Evolutionary conservation across 2,113 vertebrate genomes (phyloP).

Genomic region (Rhynchomys soricoides): DNA sequence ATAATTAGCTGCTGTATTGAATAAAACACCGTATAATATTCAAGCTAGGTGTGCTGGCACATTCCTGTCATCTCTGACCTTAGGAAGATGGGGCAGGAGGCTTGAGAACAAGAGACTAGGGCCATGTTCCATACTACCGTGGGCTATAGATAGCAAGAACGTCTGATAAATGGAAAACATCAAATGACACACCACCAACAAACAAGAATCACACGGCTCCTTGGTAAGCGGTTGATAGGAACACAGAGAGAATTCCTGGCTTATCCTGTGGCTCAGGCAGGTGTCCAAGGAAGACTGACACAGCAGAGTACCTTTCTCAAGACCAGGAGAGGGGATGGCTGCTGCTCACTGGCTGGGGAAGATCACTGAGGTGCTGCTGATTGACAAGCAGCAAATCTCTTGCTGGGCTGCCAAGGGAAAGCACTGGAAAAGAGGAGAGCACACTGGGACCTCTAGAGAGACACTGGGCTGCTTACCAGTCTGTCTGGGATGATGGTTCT

Average conservation of each 20-base stretch:
- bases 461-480: background rate
- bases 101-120: background rate
- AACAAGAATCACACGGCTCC: background rate
- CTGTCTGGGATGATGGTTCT: background rate
- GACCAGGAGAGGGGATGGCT: background rate
- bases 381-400: background rate
- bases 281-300: background rate
- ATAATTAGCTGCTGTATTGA: too few relatives aligned
- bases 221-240: background rate
- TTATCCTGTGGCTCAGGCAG: background rate
- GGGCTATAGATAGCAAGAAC: background rate
- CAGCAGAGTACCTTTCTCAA: rapidly evolving
- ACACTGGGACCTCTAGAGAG: background rate
- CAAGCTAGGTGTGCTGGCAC: too few relatives aligned
- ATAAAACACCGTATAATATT: background rate
- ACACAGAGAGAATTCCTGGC: background rate
- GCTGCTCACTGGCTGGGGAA: background rate
- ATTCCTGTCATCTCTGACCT: background rate
- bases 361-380: background rate
- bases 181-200: background rate
- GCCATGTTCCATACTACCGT: background rate
- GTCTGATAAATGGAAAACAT: background rate
- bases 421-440: background rate
- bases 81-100: background rate
- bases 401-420: background rate